These are phyloP conservation scores for Eudiplozoon nipponicum DNA, from an alignment of 2,888 invertebrate genomes.

Conservation along the genomic window DNA sequence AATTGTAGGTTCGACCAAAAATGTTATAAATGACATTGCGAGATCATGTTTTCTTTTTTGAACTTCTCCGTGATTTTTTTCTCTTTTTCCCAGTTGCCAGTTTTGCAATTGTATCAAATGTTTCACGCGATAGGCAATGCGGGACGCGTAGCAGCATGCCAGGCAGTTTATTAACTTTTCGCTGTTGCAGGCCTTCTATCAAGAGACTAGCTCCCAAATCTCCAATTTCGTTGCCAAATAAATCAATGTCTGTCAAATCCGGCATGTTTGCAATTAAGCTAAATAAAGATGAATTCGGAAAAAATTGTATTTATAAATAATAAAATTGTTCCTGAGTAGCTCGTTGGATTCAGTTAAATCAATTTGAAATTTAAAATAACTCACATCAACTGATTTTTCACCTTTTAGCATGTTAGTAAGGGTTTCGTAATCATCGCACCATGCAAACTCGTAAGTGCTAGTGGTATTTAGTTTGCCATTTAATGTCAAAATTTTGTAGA, in stretches of 20 bases:
- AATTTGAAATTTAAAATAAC: no score
- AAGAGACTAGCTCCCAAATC: constrained; percentile 24
- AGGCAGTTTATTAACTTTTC: constrained; percentile 23
- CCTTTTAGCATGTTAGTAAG: no score
- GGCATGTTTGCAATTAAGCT: constrained; percentile 22
- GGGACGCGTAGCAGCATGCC: constrained; percentile 22
- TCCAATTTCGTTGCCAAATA: constrained; percentile 25
- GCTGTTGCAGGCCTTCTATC: constrained; percentile 21
- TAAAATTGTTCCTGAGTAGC: no score
- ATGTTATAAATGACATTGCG: neutral
- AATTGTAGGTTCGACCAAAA: no score
- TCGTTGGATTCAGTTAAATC: no score
- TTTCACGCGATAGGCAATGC: constrained; percentile 22
- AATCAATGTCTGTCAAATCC: constrained; percentile 24
- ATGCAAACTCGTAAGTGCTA: no score
- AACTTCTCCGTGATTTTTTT: constrained; percentile 21
- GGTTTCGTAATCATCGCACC: no score
- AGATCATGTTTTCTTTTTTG: constrained; percentile 19
- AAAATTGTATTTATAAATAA: constrained; percentile 1
- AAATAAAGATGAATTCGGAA: constrained; percentile 13
- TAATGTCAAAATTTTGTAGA: no score
- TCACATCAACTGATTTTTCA: no score
- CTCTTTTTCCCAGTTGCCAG: constrained; percentile 23
- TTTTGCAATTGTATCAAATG: constrained; percentile 23
- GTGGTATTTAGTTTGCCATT: no score